phyloP scores from a whole-genome alignment of 2,113 vertebrate species.

The Sus scrofa region DNA sequence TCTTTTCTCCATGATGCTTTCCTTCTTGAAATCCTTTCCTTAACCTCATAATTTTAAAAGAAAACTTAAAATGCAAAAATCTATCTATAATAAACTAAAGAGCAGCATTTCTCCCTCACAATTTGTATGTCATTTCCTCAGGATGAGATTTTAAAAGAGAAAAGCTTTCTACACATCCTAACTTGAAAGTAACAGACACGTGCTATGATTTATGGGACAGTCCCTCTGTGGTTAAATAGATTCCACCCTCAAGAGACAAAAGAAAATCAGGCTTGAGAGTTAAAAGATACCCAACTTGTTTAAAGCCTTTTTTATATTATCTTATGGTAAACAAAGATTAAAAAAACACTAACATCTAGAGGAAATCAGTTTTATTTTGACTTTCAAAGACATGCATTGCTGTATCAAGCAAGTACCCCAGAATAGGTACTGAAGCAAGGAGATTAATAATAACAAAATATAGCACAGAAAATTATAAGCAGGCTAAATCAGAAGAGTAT shows the following conservation, averaged over 20 bases:
- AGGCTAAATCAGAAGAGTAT: background rate
- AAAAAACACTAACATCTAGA: slow-evolving; percentile 4
- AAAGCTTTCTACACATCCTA: background rate
- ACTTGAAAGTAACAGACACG: background rate
- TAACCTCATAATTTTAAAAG: slow-evolving; percentile 45
- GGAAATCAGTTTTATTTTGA: background rate
- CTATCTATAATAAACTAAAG: slow-evolving; percentile 36
- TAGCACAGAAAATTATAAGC: slow-evolving; percentile 27
- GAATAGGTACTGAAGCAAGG: background rate
- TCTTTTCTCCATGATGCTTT: slow-evolving; percentile 53
- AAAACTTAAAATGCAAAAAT: slow-evolving; percentile 69
- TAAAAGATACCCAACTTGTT: background rate
- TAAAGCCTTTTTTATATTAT: slow-evolving; percentile 27
- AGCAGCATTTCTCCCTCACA: slow-evolving; percentile 22
- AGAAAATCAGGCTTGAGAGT: background rate
- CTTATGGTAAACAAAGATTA: slow-evolving; percentile 24
- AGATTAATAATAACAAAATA: slow-evolving; percentile 4
- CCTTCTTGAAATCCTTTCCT: slow-evolving; percentile 59
- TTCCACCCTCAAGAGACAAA: background rate
- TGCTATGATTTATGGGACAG: slow-evolving; percentile 8
- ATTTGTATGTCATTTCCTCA: slow-evolving; percentile 51
- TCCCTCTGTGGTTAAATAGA: slow-evolving; percentile 31
- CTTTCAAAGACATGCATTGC: background rate
- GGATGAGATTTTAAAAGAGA: slow-evolving; percentile 37
- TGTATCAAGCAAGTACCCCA: background rate